phyloP scores from a whole-genome alignment of 2,888 invertebrate species.

The Heteromyza rotundicornis region DNA sequence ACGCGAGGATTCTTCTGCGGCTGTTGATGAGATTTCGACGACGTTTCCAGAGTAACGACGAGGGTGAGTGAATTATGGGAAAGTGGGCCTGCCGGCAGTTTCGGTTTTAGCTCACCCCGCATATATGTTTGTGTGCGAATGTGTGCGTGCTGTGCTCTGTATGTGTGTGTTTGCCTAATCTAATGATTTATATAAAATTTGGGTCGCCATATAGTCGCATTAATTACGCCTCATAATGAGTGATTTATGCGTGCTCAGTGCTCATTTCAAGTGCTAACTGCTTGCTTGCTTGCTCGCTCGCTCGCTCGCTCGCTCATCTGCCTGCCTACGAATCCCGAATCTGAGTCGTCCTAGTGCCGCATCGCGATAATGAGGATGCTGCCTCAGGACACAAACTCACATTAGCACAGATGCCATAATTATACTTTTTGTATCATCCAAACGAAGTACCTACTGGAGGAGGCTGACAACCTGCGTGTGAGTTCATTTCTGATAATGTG shows the following conservation, averaged over 20 bases:
- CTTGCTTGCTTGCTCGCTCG: neutral
- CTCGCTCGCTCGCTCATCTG: neutral
- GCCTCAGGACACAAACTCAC: conserved; percentile 52
- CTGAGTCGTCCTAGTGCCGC: conserved; percentile 13
- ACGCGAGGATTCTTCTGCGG: neutral
- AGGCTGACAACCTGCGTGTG: too few species aligned
- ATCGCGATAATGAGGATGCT: conserved; percentile 40
- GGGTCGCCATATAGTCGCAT: conserved; percentile 63
- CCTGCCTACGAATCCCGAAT: conserved; percentile 4
- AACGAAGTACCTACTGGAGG: neutral
- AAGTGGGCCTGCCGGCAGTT: neutral
- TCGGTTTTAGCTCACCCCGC: neutral
- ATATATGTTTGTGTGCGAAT: conserved; percentile 13
- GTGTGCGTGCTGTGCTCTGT: conserved; percentile 31
- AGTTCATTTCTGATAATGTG: too few species aligned
- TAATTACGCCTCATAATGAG: conserved; percentile 64
- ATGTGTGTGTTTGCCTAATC: conserved; percentile 54
- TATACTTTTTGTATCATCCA: conserved; percentile 47
- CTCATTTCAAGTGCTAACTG: conserved; percentile 27
- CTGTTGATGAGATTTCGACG: neutral
- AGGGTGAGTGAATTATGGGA: conserved; percentile 6
- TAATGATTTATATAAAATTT: conserved; percentile 63
- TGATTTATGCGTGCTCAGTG: conserved; percentile 61
- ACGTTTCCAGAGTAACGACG: neutral
- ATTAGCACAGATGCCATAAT: conserved; percentile 57